A percentile compares a stretch with the other conserved stretches of the same genome.
Conservation (phyloP, 1,140 invertebrate species). For the Ostrea denselamellosa region DNA sequence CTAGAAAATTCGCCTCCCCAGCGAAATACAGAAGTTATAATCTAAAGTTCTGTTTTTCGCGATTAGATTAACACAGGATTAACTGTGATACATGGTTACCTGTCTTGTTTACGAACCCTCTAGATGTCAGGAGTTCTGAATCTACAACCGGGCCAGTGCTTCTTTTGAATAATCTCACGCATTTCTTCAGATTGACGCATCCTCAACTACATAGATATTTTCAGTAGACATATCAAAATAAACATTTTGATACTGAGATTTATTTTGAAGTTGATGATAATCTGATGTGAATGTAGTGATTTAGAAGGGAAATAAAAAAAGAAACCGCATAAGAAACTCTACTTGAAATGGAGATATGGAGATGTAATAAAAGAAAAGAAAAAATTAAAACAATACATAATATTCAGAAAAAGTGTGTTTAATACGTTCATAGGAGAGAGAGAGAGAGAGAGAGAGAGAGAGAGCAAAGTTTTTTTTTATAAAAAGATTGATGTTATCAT, state of each 20-base stretch:
- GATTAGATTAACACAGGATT: constrained; percentile 33
- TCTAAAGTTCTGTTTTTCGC: background rate
- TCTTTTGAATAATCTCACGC: background rate
- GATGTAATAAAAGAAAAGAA: background rate
- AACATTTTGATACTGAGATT: background rate
- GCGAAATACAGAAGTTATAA: background rate
- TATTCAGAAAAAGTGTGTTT: too few species aligned
- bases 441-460: too few species aligned
- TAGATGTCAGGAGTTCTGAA: background rate
- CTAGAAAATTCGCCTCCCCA: background rate
- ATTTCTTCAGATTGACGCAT: background rate
- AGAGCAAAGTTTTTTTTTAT: too few species aligned
- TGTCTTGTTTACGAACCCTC: constrained; percentile 4
- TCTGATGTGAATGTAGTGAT: background rate
- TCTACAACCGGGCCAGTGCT: background rate
- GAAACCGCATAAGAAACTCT: background rate
- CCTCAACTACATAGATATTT: background rate
- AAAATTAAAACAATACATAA: too few species aligned
- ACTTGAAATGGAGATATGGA: background rate
- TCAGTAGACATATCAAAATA: background rate
- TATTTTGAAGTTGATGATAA: background rate
- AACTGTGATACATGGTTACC: background rate
- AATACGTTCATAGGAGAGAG: too few species aligned
- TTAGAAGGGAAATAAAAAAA: background rate
- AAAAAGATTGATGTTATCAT: too few species aligned